These are phyloP conservation scores for Agapostemon virescens DNA, from an alignment of 2,888 invertebrate species.

Conservation along the genomic window DNA sequence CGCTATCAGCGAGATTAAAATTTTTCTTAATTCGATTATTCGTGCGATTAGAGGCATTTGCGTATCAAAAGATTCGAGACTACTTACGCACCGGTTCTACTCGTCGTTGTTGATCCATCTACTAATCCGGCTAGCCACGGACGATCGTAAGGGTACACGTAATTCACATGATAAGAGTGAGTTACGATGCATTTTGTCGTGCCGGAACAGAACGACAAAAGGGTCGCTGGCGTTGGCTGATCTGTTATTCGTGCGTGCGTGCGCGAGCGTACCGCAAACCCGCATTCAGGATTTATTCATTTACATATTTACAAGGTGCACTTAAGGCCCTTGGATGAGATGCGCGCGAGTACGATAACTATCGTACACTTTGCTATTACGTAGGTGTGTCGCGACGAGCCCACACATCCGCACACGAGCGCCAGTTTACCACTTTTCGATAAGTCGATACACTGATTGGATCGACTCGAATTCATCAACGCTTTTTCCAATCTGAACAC, in stretches of 20 bases:
- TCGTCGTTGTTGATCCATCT: slow-evolving; percentile 24
- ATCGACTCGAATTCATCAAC: slow-evolving; percentile 11
- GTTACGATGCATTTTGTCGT: slow-evolving; percentile 49
- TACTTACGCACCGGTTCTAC: neutral
- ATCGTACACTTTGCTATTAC: slow-evolving; percentile 46
- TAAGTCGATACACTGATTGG: slow-evolving; percentile 31
- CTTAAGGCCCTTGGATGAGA: slow-evolving; percentile 41
- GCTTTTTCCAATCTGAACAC: neutral
- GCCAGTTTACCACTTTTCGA: slow-evolving; percentile 19
- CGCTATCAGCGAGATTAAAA: neutral
- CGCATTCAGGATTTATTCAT: slow-evolving; percentile 43
- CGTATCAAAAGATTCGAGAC: neutral
- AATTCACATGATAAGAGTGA: slow-evolving; percentile 45
- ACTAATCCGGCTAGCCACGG: slow-evolving; percentile 9
- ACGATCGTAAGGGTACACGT: neutral
- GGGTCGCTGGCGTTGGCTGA: slow-evolving; percentile 36
- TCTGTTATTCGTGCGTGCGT: slow-evolving; percentile 38
- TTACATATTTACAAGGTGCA: slow-evolving; percentile 55
- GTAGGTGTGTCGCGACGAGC: slow-evolving; percentile 40
- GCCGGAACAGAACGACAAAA: slow-evolving; percentile 47
- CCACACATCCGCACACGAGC: slow-evolving; percentile 19
- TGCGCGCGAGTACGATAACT: slow-evolving; percentile 53
- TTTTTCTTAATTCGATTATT: slow-evolving; percentile 22
- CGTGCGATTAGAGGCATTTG: neutral
- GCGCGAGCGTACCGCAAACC: slow-evolving; percentile 13